phyloP scores from a whole-genome alignment of 2,888 invertebrate species.

The Dioctria linearis region DNA sequence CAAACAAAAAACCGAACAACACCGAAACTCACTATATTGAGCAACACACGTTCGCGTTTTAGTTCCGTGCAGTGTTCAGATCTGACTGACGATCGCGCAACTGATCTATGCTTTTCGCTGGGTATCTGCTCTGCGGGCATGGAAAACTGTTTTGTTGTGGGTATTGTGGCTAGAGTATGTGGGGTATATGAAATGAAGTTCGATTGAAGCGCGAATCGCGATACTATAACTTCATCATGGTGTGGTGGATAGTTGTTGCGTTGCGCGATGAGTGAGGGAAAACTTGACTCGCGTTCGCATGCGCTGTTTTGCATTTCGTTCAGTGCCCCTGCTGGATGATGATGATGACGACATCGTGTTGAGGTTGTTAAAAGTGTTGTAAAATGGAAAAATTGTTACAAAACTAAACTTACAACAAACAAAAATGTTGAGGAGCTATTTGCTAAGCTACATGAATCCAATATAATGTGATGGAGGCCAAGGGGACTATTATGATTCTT shows the following conservation, averaged over 20 bases:
- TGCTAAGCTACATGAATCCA: too few relatives aligned
- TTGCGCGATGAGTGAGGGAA: conserved; percentile 27
- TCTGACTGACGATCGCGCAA: conserved; percentile 12
- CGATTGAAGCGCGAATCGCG: not conserved
- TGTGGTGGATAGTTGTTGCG: not conserved
- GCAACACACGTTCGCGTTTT: conserved; percentile 32
- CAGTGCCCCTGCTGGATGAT: conserved; percentile 29
- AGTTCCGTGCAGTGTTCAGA: conserved; percentile 37
- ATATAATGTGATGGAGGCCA: not conserved
- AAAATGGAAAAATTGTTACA: conserved; percentile 29
- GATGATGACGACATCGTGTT: conserved; percentile 18
- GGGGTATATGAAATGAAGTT: not conserved
- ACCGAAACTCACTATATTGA: not conserved
- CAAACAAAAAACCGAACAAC: not conserved
- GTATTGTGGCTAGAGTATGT: too few relatives aligned
- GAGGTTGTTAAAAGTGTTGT: conserved; percentile 29
- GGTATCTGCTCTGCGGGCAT: too few relatives aligned
- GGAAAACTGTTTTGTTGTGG: too few relatives aligned
- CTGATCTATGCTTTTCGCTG: too few relatives aligned
- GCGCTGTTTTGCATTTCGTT: conserved; percentile 8
- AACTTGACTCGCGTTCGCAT: not conserved
- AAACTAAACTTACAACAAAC: not conserved
- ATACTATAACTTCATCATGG: not conserved
- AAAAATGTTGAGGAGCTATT: too few relatives aligned
- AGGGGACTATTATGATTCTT: not conserved